Base-by-base conservation (phyloP, 2,888 invertebrate genomes). In the Plebejus melissa region DNA sequence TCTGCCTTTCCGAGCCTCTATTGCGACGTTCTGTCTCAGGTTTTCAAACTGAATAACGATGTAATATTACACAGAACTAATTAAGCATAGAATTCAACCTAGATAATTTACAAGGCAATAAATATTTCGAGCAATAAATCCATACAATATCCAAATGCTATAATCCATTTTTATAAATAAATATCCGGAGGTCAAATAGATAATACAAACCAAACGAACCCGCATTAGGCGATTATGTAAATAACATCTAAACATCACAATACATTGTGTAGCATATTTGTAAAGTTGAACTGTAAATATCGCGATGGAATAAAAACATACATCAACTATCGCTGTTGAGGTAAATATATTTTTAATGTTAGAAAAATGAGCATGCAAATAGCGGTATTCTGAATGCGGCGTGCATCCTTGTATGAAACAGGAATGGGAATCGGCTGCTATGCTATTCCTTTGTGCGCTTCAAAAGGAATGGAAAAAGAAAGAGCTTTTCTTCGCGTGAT, bases 401-500 rank as follows among this genome's bases (percentile, higher is more conserved):
- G 28, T 72, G 72, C 72, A 28, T 72, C 22, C 72, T 72, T 72
- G 32, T 72, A 46, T 72, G 32, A 72, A 72, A 72, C 50, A 72
- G 50, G 72, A 72, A 72, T 72, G 54, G 72, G 50, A 72, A 72
- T 72, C 50, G 54, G 50, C 72, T 72, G 46, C 72, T 72, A 50
- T 50, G 46, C 70, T 70, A 70, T 70, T 72, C 72, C 54, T 54
- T 72, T 72, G 72, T 72, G 22, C 28, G 13, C 28, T 54, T 72
- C 46, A 50, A 72, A 72, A 72, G 46, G 46, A 71, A 75, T 57
- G 75, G 71, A 75, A 70, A 75, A 58, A 71, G 71, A 57, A 58
- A 69, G 58, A 46, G 71, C 58, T 71, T 75, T 74, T 75, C 75
- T 75, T 75, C 71, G 46, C 50, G n/a, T 75, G 75, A 75, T 75